Evolutionary conservation across 2,113 vertebrate genomes (phyloP).

Genomic region (Struthio camelus): DNA sequence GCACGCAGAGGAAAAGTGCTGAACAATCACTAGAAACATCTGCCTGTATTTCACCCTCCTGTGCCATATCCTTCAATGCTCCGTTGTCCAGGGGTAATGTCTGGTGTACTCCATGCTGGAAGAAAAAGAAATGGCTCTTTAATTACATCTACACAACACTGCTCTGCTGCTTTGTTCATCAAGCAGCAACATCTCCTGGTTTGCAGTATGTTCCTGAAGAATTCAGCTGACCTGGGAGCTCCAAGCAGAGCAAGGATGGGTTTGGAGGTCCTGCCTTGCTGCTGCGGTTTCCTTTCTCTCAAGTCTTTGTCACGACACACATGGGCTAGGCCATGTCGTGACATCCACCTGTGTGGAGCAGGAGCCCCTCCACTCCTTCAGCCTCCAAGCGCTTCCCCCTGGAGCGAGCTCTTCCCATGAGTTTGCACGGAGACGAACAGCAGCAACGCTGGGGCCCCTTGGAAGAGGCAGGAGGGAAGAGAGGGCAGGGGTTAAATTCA

Average conservation of each 20-base stretch:
- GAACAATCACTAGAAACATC: background rate
- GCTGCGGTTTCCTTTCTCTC: background rate
- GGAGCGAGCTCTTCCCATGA: fast-evolving
- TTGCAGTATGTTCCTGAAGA: background rate
- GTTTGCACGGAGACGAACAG: background rate
- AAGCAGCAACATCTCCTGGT: background rate
- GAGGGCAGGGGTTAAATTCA: slow-evolving; percentile 60
- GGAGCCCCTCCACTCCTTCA: background rate
- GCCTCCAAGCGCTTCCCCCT: background rate
- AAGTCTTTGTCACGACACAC: fast-evolving
- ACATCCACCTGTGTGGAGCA: background rate
- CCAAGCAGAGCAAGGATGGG: background rate
- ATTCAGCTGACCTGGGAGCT: fast-evolving
- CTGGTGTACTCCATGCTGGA: background rate
- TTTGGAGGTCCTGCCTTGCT: background rate
- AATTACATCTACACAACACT: background rate
- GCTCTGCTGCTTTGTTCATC: background rate
- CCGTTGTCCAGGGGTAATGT: background rate
- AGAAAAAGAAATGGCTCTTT: background rate
- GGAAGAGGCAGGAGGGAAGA: background rate
- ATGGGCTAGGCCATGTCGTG: background rate
- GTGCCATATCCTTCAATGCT: background rate
- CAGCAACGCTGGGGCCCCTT: background rate
- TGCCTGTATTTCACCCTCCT: background rate
- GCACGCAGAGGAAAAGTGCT: slow-evolving; percentile 6